Conservation (phyloP, 2,888 invertebrate genomes). For the Andrena camellia region DNA sequence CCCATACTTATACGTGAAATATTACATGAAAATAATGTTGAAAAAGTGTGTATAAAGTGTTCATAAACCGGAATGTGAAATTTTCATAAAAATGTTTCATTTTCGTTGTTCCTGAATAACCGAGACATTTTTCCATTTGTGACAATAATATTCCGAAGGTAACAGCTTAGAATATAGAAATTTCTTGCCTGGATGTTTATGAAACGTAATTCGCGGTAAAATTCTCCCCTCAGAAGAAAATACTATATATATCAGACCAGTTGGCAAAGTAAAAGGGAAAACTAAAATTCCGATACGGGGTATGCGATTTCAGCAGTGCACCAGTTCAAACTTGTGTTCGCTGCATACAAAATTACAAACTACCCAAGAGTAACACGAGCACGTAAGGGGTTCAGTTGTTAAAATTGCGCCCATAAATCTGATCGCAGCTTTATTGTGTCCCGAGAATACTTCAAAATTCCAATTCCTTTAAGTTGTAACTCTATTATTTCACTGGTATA, state of each 20-base stretch:
- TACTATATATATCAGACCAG: background rate
- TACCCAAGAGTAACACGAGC: constrained; percentile 10
- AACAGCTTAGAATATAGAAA: too few species aligned
- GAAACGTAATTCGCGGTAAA: too few species aligned
- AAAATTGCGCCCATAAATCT: constrained; percentile 54
- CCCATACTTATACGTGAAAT: too few species aligned
- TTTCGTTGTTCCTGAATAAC: too few species aligned
- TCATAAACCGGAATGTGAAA: too few species aligned
- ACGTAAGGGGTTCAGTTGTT: constrained; percentile 34
- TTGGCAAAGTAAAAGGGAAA: constrained; percentile 9
- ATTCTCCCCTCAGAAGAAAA: too few species aligned
- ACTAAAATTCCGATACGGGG: constrained; percentile 29
- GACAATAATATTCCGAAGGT: too few species aligned
- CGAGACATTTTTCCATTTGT: too few species aligned
- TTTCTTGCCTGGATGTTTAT: too few species aligned
- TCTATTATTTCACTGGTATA: background rate
- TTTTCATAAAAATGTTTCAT: too few species aligned
- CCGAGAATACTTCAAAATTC: constrained; percentile 39
- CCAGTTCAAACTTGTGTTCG: constrained; percentile 26
- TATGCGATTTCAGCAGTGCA: constrained; percentile 21
- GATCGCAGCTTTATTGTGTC: constrained; percentile 26
- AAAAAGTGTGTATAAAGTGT: too few species aligned
- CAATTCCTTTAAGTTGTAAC: constrained; percentile 33
- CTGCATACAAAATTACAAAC: constrained; percentile 43
- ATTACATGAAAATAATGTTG: too few species aligned